Evolutionary conservation across 2,888 invertebrate species (phyloP).

Genomic region (Schizotus pectinicornis): DNA sequence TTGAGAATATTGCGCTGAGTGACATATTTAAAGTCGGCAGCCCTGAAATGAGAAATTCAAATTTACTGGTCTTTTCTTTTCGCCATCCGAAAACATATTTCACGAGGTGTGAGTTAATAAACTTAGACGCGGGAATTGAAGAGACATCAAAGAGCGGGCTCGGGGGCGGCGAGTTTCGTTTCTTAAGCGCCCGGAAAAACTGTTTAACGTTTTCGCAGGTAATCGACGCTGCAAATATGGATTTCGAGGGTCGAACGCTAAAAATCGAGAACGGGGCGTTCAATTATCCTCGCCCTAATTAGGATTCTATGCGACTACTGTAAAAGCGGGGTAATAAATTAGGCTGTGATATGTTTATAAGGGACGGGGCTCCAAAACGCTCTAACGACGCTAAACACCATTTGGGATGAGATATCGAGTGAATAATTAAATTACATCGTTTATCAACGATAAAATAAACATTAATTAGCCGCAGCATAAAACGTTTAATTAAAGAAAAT

Average conservation of each 20-base stretch:
- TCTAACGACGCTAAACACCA: constrained; percentile 36
- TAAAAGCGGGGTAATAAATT: constrained; percentile 35
- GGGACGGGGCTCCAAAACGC: constrained; percentile 29
- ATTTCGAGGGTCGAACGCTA: constrained; percentile 7
- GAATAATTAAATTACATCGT: constrained; percentile 44
- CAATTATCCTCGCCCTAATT: constrained; percentile 29
- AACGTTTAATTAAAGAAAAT: constrained; percentile 43
- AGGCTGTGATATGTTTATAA: constrained; percentile 38
- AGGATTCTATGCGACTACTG: constrained; percentile 30
- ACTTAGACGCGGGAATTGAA: constrained; percentile 20
- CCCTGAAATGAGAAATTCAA: constrained; percentile 39
- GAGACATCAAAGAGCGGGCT: constrained; percentile 19
- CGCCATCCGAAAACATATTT: constrained; percentile 21
- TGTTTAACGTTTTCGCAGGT: constrained; percentile 2
- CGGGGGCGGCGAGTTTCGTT: constrained; percentile 5
- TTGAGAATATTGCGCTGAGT: constrained; percentile 38
- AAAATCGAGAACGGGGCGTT: constrained; percentile 23
- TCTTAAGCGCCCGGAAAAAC: constrained; percentile 10
- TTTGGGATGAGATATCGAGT: constrained; percentile 39
- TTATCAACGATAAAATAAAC: constrained; percentile 46
- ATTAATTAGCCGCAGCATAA: constrained; percentile 42
- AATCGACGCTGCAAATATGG: background rate
- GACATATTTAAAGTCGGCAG: constrained; percentile 44
- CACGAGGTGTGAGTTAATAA: constrained; percentile 22
- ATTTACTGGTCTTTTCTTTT: constrained; percentile 34